Evolutionary conservation across 2,888 invertebrate genomes (phyloP).

Genomic region (Cryptocephalus primarius): DNA sequence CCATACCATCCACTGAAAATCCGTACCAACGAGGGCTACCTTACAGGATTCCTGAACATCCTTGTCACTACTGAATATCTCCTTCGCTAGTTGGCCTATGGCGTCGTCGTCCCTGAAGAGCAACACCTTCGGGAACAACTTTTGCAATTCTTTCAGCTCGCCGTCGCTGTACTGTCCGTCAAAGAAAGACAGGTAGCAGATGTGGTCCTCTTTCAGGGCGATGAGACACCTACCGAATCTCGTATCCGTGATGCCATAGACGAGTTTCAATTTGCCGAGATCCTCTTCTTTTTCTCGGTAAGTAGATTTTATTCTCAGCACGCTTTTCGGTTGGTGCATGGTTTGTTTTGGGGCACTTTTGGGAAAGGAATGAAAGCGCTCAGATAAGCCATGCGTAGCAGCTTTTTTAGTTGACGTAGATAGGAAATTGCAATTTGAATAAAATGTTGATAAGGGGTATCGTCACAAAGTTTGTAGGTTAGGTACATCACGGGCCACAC

Average conservation of each 20-base stretch:
- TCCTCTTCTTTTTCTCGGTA: not conserved
- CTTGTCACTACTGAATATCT: constrained; percentile 10
- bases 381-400: too few species aligned
- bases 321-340: too few species aligned
- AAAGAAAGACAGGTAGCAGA: not conserved
- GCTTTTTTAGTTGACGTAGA: too few species aligned
- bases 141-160: constrained; percentile 18
- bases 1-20: constrained; percentile 31
- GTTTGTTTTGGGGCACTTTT: too few species aligned
- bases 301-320: not conserved
- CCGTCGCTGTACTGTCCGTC: not conserved
- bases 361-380: too few species aligned
- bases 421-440: too few species aligned
- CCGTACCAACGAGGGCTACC: constrained; percentile 27
- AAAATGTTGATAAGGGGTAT: too few species aligned
- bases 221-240: not conserved
- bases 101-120: constrained; percentile 16
- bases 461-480: too few species aligned
- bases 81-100: constrained; percentile 11
- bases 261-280: constrained; percentile 1
- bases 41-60: constrained; percentile 11
- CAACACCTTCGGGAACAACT: constrained; percentile 23
- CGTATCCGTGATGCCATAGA: not conserved
- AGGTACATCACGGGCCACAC: too few species aligned
- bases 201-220: not conserved